phyloP scores from a whole-genome alignment of 2,113 vertebrate species.

The Lichenostomus cassidix region DNA sequence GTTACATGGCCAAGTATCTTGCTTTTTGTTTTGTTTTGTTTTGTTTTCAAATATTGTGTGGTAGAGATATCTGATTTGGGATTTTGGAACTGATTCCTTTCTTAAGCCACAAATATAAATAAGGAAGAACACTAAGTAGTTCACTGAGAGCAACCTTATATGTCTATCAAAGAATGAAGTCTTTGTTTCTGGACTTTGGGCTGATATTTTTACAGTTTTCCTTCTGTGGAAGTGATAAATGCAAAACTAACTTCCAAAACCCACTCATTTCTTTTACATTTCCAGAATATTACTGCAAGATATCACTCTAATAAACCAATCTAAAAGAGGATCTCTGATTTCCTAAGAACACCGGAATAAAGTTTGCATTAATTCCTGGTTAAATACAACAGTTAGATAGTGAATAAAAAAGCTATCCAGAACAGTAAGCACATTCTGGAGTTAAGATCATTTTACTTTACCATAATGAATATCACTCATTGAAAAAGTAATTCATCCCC shows the following conservation, averaged over 20 bases:
- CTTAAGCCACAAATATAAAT: background rate
- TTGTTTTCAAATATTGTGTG: background rate
- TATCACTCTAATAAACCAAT: background rate
- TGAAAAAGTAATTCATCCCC: background rate
- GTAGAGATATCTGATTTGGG: background rate
- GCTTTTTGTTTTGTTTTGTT: background rate
- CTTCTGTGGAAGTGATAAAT: background rate
- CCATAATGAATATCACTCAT: fast-evolving
- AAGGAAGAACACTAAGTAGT: background rate
- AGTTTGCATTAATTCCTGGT: background rate
- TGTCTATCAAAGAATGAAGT: background rate
- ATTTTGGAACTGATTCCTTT: background rate
- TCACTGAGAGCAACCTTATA: background rate
- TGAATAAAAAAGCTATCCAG: background rate
- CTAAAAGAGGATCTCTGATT: background rate
- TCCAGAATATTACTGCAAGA: background rate
- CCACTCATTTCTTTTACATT: background rate
- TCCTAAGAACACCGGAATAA: background rate
- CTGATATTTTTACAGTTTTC: background rate
- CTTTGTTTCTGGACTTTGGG: background rate
- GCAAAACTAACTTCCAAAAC: background rate
- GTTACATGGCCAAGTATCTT: background rate
- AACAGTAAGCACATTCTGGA: background rate
- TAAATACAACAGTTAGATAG: background rate
- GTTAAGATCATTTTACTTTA: background rate